Evolutionary conservation across 2,888 invertebrate species (phyloP).

Genomic region (Isotomurus palustris): DNA sequence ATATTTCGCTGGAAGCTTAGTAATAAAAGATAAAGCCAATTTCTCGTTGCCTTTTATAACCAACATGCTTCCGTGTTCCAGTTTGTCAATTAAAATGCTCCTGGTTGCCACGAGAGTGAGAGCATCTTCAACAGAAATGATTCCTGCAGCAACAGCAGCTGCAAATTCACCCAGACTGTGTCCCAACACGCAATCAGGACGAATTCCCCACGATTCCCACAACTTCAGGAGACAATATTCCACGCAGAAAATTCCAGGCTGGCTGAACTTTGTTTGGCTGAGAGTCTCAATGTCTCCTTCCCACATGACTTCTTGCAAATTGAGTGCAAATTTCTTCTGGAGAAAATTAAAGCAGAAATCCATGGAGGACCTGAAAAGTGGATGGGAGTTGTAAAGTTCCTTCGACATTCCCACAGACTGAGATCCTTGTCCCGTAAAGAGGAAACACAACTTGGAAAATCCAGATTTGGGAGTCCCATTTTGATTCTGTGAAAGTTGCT

Average conservation of each 20-base stretch:
- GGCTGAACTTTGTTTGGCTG: constrained; percentile 28
- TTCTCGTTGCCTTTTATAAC: not conserved
- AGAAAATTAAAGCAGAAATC: constrained; percentile 2
- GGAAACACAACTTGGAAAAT: not conserved
- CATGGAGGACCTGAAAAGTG: constrained; percentile 6
- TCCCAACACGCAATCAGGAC: constrained; percentile 30
- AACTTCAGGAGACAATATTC: constrained; percentile 27
- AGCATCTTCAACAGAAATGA: constrained; percentile 28
- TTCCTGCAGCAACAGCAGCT: constrained; percentile 26
- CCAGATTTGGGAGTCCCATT: not conserved
- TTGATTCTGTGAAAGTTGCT: not conserved
- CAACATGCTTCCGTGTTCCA: constrained; percentile 17
- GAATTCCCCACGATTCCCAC: constrained; percentile 33
- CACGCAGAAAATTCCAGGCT: constrained; percentile 36
- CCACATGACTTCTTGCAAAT: constrained; percentile 9
- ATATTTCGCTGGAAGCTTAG: too few relatives aligned
- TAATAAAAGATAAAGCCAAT: not conserved
- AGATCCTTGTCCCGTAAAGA: constrained; percentile 2
- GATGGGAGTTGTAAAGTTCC: constrained; percentile 1
- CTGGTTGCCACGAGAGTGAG: constrained; percentile 27
- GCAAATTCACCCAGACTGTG: constrained; percentile 37
- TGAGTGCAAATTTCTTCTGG: not conserved
- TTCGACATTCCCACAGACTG: constrained; percentile 12
- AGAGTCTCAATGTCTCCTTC: not conserved
- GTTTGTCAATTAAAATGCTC: constrained; percentile 26